Evolutionary conservation across 2,888 invertebrate species (phyloP), one percentile per base, ranked within the genome.

Genomic region (Aphodius granarius): DNA sequence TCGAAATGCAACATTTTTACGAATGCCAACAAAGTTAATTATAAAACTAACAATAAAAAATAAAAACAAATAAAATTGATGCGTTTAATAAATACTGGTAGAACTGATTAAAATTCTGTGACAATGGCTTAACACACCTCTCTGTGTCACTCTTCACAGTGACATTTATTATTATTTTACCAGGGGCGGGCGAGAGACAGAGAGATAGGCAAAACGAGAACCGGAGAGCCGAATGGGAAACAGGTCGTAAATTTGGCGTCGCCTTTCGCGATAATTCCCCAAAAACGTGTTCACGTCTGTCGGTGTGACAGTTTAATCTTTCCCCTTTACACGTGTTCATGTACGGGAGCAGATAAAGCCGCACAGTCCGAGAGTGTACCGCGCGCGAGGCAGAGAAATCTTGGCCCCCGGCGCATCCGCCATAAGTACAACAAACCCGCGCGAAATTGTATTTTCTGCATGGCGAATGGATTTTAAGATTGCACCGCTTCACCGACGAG

Each of bases 291-390:
- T 66, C 66, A 18, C 66, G 66, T 66, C 66, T 20, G 66, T 66
- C 66, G 20, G 66, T n/a, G 66, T 66, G 66, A 66, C 66, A 66
- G 66, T 66, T 66, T 66, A 66, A 66, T 66, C 66, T 66, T 66
- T 66, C 66, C 66, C 66, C 20, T 66, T 66, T 66, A 66, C 66
- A 66, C 66, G 66, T 66, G 66, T 66, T 66, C 66, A 66, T 66
- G 66, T 20, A n/a, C 66, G 66, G 66, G 4, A 66, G 66, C 66
- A n/a, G 66, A 66, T 66, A 66, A 66, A 66, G 20, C 66, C 19
- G 16, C 66, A 18, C 66, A 66, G 16, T 20, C 66, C 66, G 17
- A 66, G 16, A 63, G 16, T 20, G 66, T 20, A 18, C 16, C 66
- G n/a, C 17, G 17, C 66, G n/a, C 3, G 66, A 20, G 66, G 15